Conservation (phyloP, 2,797 vertebrate genomes). For the Emys orbicularis region DNA sequence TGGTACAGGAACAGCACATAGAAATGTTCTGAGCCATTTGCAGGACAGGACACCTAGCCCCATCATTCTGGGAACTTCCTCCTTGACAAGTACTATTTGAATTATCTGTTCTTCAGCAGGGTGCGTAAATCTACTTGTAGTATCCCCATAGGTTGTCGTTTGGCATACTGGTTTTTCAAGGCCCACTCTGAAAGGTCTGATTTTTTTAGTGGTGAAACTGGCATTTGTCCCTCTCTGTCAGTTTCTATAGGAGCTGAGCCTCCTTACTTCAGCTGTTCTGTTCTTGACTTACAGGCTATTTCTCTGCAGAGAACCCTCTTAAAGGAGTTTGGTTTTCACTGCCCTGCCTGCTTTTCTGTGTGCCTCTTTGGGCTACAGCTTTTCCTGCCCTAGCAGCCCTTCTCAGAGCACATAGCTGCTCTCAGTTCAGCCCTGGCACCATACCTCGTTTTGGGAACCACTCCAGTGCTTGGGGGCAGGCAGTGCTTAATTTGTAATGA, state of each 20-base stretch:
- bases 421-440: not conserved
- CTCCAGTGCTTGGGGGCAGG: not conserved
- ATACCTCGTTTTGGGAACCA: not conserved
- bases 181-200: not conserved
- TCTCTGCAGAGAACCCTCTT: not conserved
- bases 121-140: not conserved
- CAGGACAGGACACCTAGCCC: fast-evolving
- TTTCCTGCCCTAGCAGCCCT: not conserved
- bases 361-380: not conserved
- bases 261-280: not conserved
- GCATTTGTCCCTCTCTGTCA: not conserved
- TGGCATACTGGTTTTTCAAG: not conserved
- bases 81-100: not conserved
- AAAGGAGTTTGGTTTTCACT: not conserved
- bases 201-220: not conserved
- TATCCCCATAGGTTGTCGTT: not conserved
- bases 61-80: not conserved
- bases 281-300: not conserved
- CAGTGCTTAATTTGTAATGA: too few relatives aligned
- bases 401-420: not conserved
- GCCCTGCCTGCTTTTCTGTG: not conserved
- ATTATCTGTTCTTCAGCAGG: not conserved
- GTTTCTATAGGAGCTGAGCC: not conserved
- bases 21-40: not conserved
- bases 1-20: not conserved